Conservation (phyloP, 1,140 invertebrate genomes). For the Lamellibrachia luymesi region DNA sequence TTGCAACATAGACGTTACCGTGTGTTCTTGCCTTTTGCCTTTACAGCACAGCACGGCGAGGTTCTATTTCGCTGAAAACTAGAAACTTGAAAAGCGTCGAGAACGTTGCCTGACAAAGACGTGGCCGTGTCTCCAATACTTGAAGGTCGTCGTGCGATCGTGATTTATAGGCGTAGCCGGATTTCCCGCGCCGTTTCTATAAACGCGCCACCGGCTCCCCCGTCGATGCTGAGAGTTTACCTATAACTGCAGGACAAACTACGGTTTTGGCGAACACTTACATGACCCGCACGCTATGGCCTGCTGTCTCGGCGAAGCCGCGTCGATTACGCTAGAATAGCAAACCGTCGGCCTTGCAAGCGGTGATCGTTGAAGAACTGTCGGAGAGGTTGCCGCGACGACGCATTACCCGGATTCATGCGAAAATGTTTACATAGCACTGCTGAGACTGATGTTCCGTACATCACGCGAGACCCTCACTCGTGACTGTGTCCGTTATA, state of each 20-base stretch:
- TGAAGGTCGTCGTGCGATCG: background rate
- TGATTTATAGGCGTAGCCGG: background rate
- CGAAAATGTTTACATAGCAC: background rate
- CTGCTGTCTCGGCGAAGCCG: background rate
- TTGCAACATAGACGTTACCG: background rate
- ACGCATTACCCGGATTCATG: background rate
- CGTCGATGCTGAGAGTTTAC: background rate
- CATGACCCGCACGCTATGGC: background rate
- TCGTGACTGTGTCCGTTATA: background rate
- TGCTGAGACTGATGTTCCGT: background rate
- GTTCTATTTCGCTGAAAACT: background rate
- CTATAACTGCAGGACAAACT: background rate
- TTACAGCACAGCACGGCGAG: background rate
- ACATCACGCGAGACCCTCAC: background rate
- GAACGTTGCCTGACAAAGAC: background rate
- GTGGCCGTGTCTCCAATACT: background rate
- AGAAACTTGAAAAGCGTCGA: too few species aligned
- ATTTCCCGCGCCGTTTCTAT: background rate
- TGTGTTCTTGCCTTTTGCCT: background rate
- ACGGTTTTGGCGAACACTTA: background rate
- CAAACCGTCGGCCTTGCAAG: background rate
- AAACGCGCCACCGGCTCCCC: background rate
- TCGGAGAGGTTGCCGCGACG: background rate
- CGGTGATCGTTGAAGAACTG: background rate
- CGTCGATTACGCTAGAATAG: background rate